Conservation (phyloP, 2,113 vertebrate genomes). For the Thermophis baileyi region DNA sequence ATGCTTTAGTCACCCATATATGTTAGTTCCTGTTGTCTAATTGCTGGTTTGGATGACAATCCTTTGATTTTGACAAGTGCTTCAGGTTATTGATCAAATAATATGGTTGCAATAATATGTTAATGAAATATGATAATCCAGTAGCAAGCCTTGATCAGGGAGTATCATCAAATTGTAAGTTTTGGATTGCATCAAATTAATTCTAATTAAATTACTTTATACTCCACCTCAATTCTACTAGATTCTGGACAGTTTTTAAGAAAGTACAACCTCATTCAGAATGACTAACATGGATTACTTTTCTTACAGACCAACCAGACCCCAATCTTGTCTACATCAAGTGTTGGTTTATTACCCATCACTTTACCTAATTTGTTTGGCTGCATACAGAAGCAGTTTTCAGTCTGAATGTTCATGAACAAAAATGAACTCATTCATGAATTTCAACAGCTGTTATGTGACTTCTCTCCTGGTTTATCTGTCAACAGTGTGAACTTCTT, state of each 20-base stretch:
- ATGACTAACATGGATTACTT: background rate
- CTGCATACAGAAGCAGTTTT: background rate
- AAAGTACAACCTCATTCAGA: background rate
- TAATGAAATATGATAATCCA: background rate
- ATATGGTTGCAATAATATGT: background rate
- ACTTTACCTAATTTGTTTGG: background rate
- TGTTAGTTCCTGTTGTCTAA: background rate
- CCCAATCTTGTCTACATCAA: background rate
- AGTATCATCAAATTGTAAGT: background rate
- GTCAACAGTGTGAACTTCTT: slow-evolving; percentile 71
- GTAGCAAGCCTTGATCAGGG: background rate
- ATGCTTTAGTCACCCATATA: background rate
- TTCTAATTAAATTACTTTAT: background rate
- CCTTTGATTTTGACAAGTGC: background rate
- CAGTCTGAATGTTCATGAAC: background rate
- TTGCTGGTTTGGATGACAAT: background rate
- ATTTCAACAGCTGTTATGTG: background rate
- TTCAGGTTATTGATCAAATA: background rate
- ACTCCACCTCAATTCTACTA: background rate
- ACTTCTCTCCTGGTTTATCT: background rate
- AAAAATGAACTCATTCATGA: background rate
- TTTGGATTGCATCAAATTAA: background rate
- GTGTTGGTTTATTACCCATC: background rate
- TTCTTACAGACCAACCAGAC: background rate
- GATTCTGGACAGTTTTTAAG: background rate